Evolutionary conservation across 1,140 invertebrate genomes (phyloP).

Genomic region (Nephila pilipes): DNA sequence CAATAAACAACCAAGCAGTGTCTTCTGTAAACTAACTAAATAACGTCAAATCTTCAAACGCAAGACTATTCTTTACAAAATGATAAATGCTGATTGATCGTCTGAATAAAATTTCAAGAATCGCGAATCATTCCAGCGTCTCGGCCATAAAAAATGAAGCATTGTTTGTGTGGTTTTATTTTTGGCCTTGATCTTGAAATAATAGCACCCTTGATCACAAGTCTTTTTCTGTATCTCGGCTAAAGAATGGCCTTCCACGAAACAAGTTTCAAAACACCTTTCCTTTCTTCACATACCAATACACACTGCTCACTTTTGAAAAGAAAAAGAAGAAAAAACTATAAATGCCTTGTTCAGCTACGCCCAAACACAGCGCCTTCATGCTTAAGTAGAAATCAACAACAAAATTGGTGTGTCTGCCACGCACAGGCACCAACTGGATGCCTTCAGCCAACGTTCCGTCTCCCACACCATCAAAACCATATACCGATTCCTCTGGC

Average conservation of each 20-base stretch:
- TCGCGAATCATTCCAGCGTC: no score
- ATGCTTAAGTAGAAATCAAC: not conserved
- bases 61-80: no score
- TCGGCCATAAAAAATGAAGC: no score
- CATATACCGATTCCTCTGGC: not conserved
- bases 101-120: no score
- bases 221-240: not conserved
- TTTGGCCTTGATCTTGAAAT: not conserved
- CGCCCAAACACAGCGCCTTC: not conserved
- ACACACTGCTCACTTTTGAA: not conserved
- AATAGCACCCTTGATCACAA: not conserved
- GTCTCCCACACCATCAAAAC: slow-evolving; percentile 25
- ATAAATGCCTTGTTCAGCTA: not conserved
- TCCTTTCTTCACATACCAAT: not conserved
- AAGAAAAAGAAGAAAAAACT: not conserved
- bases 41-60: no score
- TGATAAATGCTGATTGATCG: no score
- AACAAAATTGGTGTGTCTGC: not conserved
- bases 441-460: slow-evolving; percentile 30
- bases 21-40: no score
- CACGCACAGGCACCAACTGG: not conserved
- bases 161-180: not conserved
- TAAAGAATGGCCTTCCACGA: no score
- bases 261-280: not conserved
- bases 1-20: no score